Percentiles rank a stretch among this genome's conserved stretches.
Evolutionary conservation across 2,888 invertebrate species (phyloP).

Genomic region (Elmis aenea): DNA sequence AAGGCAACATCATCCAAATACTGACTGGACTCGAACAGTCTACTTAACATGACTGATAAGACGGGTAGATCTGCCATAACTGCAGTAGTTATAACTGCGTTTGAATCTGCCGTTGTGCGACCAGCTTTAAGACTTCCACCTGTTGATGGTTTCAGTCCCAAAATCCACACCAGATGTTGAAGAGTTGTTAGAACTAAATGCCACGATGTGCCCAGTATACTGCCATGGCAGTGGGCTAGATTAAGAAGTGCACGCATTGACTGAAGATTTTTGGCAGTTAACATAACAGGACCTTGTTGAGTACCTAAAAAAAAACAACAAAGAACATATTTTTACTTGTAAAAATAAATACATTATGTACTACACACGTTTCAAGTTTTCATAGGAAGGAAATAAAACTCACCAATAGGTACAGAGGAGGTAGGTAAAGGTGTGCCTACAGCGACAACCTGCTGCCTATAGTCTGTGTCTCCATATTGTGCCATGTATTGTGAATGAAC

Average conservation of each 20-base stretch:
- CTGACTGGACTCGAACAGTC: constrained; percentile 91
- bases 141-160: constrained; percentile 91
- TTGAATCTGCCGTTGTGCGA: constrained; percentile 71
- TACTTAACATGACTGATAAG: constrained; percentile 84
- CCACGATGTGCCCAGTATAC: constrained; percentile 90
- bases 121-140: constrained; percentile 89
- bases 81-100: constrained; percentile 88
- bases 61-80: constrained; percentile 94
- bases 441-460: constrained; percentile 91
- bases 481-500: constrained; percentile 50
- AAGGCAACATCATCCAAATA: constrained; percentile 90
- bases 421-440: constrained; percentile 94
- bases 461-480: constrained; percentile 64
- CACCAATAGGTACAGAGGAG: constrained; percentile 68
- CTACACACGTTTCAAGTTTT: constrained; percentile 2
- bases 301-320: constrained; percentile 49
- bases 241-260: constrained; percentile 89
- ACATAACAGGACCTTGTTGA: constrained; percentile 88
- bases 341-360: constrained; percentile 2
- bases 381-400: constrained; percentile 6
- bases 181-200: constrained; percentile 91
- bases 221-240: constrained; percentile 88
- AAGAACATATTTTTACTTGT: neutral
- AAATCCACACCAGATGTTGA: constrained; percentile 91
- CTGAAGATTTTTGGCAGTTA: constrained; percentile 95